A percentile compares a stretch with the other conserved stretches of the same genome.
Evolutionary conservation across 1,140 invertebrate genomes (phyloP).

Genomic region (Galendromus occidentalis): DNA sequence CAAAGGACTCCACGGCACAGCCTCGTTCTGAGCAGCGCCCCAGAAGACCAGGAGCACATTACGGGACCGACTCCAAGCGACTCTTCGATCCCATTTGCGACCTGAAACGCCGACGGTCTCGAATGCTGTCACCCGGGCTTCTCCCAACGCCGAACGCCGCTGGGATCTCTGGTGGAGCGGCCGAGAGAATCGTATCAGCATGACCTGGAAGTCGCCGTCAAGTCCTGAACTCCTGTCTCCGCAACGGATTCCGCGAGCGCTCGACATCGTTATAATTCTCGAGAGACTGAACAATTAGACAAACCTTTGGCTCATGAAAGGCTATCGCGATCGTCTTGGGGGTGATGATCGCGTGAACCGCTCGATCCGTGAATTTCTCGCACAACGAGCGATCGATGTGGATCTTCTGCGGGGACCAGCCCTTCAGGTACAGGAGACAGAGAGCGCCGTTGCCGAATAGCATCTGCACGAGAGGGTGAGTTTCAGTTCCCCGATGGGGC

Average conservation of each 20-base stretch:
- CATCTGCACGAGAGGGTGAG: background rate
- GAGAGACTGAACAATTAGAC: no score
- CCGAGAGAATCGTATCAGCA: no score
- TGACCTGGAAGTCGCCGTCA: no score
- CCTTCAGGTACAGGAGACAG: background rate
- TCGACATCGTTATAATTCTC: no score
- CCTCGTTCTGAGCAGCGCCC: background rate
- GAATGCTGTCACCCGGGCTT: background rate
- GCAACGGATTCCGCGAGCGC: no score
- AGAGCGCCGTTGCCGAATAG: background rate
- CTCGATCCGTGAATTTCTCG: background rate
- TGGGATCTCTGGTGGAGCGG: no score
- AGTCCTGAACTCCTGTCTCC: no score
- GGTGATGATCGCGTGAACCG: background rate
- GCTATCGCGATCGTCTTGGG: background rate
- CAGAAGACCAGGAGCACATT: background rate
- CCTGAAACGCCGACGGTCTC: background rate
- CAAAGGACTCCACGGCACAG: background rate
- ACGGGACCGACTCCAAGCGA: background rate
- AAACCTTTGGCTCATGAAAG: background rate
- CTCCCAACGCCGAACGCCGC: background rate
- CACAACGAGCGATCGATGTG: background rate
- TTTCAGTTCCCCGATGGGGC: no score
- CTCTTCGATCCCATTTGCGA: background rate
- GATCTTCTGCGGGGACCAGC: background rate